These are phyloP conservation scores for Enteromius fasciolatus DNA, from an alignment of 2,797 vertebrate genomes.

Conservation along the genomic window DNA sequence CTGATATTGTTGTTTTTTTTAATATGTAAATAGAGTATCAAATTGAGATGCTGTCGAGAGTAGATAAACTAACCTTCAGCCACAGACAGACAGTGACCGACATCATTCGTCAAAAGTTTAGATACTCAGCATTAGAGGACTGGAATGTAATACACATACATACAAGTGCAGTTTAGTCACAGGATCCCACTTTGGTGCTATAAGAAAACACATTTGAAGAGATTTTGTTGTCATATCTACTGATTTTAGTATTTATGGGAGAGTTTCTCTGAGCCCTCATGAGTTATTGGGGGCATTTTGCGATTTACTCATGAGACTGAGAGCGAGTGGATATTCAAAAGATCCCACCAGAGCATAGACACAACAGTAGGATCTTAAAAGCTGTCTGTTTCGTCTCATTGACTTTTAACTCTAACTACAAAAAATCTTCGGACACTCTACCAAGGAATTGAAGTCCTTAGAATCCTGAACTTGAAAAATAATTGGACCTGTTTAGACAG, in stretches of 20 bases:
- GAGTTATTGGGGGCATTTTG: slow-evolving; percentile 40
- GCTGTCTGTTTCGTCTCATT: slow-evolving; percentile 27
- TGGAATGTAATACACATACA: slow-evolving; percentile 77
- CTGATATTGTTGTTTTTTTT: slow-evolving; percentile 77
- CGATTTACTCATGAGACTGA: slow-evolving; percentile 24
- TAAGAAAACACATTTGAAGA: slow-evolving; percentile 49
- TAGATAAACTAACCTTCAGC: slow-evolving; percentile 74
- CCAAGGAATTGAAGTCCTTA: slow-evolving; percentile 43
- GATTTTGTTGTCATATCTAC: slow-evolving; percentile 44
- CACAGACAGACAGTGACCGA: slow-evolving; percentile 74
- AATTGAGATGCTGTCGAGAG: slow-evolving; percentile 80
- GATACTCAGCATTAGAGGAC: slow-evolving; percentile 79
- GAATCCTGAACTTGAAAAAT: slow-evolving; percentile 55
- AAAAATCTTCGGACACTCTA: slow-evolving; percentile 39
- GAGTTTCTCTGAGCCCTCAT: slow-evolving; percentile 13
- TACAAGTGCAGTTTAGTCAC: slow-evolving; percentile 66
- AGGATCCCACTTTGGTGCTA: slow-evolving; percentile 81
- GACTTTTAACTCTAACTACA: slow-evolving; percentile 43
- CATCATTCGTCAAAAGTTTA: slow-evolving; percentile 75
- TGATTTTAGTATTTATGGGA: slow-evolving; percentile 49
- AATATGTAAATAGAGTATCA: slow-evolving; percentile 78
- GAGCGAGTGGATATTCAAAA: slow-evolving; percentile 36
- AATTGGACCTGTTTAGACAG: slow-evolving; percentile 52
- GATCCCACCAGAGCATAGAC: slow-evolving; percentile 35
- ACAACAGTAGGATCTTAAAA: slow-evolving; percentile 12